These are phyloP conservation scores for Melanotus villosus DNA, from an alignment of 2,888 invertebrate genomes.

Conservation along the genomic window DNA sequence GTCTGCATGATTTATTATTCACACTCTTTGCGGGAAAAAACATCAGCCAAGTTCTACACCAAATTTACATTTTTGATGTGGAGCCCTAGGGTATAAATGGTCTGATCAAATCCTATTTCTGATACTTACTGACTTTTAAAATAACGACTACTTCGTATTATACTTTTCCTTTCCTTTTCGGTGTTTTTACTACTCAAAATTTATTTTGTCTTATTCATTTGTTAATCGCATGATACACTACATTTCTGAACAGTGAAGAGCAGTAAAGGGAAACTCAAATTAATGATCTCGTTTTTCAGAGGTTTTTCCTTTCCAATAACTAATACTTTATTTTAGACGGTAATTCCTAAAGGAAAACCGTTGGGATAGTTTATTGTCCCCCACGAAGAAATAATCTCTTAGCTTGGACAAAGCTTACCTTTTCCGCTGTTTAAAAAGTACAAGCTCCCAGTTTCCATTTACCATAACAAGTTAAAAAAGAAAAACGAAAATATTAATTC, in stretches of 20 bases:
- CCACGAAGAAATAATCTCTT: slow-evolving; percentile 17
- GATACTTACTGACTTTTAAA: neutral
- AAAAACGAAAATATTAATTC: neutral
- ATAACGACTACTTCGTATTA: neutral
- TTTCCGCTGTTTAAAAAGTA: neutral
- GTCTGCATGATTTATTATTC: slow-evolving; percentile 23
- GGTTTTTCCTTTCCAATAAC: neutral
- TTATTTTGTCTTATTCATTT: too few relatives aligned
- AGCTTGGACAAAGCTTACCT: neutral
- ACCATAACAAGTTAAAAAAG: neutral
- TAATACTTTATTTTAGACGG: slow-evolving; percentile 1
- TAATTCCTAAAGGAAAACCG: slow-evolving; percentile 14
- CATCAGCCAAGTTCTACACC: neutral
- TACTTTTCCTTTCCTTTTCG: neutral
- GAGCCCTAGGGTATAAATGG: neutral
- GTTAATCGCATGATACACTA: too few relatives aligned
- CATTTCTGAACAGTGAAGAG: too few relatives aligned
- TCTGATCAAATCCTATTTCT: slow-evolving; percentile 5
- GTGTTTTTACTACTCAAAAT: too few relatives aligned
- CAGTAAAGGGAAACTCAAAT: neutral
- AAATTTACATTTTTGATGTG: slow-evolving; percentile 21
- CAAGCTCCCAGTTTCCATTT: neutral
- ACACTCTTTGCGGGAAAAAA: slow-evolving; percentile 13
- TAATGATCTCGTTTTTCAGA: slow-evolving; percentile 12
- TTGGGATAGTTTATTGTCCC: slow-evolving; percentile 17